Evolutionary conservation across 2,113 vertebrate species (phyloP).

Genomic region (Microtus oregoni): DNA sequence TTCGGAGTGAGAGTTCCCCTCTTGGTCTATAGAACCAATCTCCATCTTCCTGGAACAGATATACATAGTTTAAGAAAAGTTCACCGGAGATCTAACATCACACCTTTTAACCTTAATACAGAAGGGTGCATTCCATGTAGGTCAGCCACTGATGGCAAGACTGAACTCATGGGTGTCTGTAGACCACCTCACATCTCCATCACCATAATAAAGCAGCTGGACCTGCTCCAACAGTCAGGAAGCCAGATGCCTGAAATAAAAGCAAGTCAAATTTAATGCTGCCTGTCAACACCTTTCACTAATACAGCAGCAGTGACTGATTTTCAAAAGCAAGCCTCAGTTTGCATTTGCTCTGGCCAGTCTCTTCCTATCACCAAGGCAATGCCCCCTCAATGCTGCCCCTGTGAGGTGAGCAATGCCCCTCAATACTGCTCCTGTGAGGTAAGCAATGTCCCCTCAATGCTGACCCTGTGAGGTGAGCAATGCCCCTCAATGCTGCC

Average conservation of each 20-base stretch:
- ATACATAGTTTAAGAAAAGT: neutral
- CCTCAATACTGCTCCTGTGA: constrained; percentile 44
- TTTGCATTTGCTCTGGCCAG: constrained; percentile 60
- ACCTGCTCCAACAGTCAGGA: neutral
- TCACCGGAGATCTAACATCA: constrained; percentile 16
- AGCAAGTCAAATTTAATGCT: constrained; percentile 67
- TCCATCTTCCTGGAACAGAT: constrained; percentile 43
- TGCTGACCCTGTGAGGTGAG: neutral
- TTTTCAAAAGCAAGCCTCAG: constrained; percentile 62
- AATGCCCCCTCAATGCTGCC: constrained; percentile 56
- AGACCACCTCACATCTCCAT: neutral
- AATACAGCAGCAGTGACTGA: constrained; percentile 46
- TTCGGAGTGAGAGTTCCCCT: constrained; percentile 29
- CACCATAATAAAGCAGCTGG: neutral
- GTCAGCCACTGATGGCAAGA: neutral
- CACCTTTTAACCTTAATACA: constrained; percentile 37
- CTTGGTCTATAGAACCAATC: constrained; percentile 47
- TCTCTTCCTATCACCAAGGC: constrained; percentile 60
- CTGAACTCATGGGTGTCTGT: neutral
- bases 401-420: neutral
- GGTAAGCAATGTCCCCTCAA: constrained; percentile 37
- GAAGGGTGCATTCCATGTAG: neutral
- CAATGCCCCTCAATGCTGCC: constrained; percentile 57
- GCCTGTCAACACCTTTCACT: constrained; percentile 30
- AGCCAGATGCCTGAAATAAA: constrained; percentile 61